Evolutionary conservation across 64 coral and sea anemone species (phyloP), one percentile per base, ranked within the genome.

Genomic region (Montipora sp.): DNA sequence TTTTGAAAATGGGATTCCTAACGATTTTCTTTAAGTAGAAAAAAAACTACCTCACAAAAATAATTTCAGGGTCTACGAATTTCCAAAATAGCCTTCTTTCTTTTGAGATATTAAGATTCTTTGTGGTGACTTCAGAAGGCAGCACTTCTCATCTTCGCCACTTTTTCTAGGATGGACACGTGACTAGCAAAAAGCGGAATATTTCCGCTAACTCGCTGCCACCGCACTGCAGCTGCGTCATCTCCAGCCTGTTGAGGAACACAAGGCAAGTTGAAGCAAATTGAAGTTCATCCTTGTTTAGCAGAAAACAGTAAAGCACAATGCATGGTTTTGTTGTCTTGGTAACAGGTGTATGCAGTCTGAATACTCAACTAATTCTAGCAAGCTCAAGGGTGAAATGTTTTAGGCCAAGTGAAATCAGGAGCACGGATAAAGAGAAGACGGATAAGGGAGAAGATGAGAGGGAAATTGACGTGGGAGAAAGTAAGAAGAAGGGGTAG

Each of bases 181-280:
- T 98, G 97, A 89, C 92, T 98, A 49, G 97, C 97, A 89, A 96
- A 98, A 0, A 98, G 89, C 51, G 97, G 97, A 43, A 98, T 98
- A 75, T 98, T 98, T 21, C 97, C 97, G 73, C 97, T 98, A 88
- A 98, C 97, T 75, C 97, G 77, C 77, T 98, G 97, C 97, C 97
- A 98, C 59, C 97, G 94, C 63, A 98, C 97, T 51, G 97, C 97
- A 65, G 95, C 92, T 47, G 97, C 97, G 77, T 98, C 97, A 89
- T 98, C 97, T 88, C 97, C 97, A 74, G 97, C 97, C 97, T 98
- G 16, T 66, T 73, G 59, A 73, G 46, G 77, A n/a, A 51, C 44
- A 80, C 13, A 75, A 67, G 44, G 44, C 5, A 46, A 24, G 3
- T 3, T 58, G 53, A 6, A 57, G 11, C 7, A 57, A 57, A 57